A percentile compares a stretch with the other conserved stretches of the same genome.
Evolutionary conservation across 2,113 vertebrate genomes (phyloP).

Genomic region (Neolamprologus toae): DNA sequence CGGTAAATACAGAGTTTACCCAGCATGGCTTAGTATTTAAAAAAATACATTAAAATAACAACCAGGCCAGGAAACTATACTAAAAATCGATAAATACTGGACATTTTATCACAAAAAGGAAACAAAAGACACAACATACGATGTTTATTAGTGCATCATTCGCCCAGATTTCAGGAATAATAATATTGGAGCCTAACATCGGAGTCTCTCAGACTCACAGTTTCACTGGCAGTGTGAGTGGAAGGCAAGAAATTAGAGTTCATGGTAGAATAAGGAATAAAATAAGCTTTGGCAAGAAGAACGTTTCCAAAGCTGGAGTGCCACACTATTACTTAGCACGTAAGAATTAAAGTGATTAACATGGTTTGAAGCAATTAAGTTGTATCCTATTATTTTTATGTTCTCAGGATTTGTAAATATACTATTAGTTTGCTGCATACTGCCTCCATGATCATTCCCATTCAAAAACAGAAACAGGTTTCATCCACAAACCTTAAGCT

Average conservation of each 20-base stretch:
- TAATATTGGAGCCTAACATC: neutral
- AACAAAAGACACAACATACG: fast-evolving
- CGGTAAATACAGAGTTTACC: neutral
- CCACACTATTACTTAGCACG: neutral
- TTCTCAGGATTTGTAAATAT: neutral
- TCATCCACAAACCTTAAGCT: neutral
- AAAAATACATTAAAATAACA: fast-evolving
- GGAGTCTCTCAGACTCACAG: neutral
- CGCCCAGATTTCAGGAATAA: neutral
- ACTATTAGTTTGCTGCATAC: neutral
- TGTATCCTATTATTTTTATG: neutral
- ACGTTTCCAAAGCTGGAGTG: neutral
- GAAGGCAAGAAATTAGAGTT: neutral
- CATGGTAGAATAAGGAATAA: neutral
- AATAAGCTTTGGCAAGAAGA: neutral
- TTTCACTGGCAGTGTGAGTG: neutral
- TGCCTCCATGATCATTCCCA: neutral
- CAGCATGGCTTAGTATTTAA: neutral
- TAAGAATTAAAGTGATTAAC: neutral
- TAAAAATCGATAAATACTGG: fast-evolving
- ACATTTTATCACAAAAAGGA: neutral
- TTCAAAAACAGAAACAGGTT: neutral
- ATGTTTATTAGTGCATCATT: neutral
- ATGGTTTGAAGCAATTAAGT: neutral
- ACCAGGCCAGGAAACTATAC: neutral